These are phyloP conservation scores for Campoletis raptor DNA, from an alignment of 2,888 invertebrate species.

Conservation along the genomic window DNA sequence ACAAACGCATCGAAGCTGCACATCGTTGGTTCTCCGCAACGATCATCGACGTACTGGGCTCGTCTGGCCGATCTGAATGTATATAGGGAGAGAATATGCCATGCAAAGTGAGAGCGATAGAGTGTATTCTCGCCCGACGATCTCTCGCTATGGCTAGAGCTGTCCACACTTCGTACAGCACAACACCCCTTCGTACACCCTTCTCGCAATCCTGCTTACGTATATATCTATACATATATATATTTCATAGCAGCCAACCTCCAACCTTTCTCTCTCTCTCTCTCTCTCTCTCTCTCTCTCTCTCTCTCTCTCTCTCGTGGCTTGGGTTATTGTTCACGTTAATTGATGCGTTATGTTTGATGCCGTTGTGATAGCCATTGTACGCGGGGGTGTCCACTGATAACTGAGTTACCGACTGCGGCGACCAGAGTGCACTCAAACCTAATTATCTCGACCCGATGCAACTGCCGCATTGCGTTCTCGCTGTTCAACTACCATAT, in stretches of 20 bases:
- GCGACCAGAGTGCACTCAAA: slow-evolving; percentile 85
- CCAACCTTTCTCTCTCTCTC: slow-evolving; percentile 47
- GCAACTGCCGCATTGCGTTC: slow-evolving; percentile 84
- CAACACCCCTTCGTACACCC: slow-evolving; percentile 65
- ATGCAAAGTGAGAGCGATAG: slow-evolving; percentile 52
- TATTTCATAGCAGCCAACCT: slow-evolving; percentile 31
- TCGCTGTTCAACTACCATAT: slow-evolving; percentile 62
- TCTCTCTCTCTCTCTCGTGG: slow-evolving; percentile 73
- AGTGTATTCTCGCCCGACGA: slow-evolving; percentile 58
- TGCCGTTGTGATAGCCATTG: slow-evolving; percentile 85
- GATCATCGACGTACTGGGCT: slow-evolving; percentile 61
- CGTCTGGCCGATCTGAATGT: slow-evolving; percentile 43
- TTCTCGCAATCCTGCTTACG: slow-evolving; percentile 50
- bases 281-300: slow-evolving; percentile 61
- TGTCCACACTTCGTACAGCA: slow-evolving; percentile 63
- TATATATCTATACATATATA: slow-evolving; percentile 17
- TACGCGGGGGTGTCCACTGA: slow-evolving; percentile 84
- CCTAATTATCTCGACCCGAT: slow-evolving; percentile 85
- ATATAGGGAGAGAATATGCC: slow-evolving; percentile 51
- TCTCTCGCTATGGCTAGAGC: slow-evolving; percentile 64
- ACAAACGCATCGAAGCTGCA: slow-evolving; percentile 67
- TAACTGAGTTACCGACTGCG: slow-evolving; percentile 85
- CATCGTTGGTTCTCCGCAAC: slow-evolving; percentile 66
- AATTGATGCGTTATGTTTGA: slow-evolving; percentile 85
- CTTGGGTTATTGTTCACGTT: slow-evolving; percentile 85